These are phyloP conservation scores for Calcarius lapponicus DNA, from an alignment of 2,797 vertebrate genomes.

Conservation along the genomic window DNA sequence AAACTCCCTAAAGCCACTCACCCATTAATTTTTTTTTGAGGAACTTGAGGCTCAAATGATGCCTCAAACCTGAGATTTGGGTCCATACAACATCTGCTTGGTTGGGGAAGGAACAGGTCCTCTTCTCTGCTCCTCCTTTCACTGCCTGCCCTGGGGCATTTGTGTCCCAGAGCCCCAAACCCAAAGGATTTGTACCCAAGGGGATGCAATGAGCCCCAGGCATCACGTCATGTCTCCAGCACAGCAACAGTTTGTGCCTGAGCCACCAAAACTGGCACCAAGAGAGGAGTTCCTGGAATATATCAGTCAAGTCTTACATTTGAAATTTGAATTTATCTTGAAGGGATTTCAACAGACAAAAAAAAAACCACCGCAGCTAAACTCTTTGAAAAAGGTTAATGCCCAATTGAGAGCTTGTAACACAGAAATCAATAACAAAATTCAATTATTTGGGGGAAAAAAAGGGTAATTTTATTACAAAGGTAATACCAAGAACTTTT, in stretches of 20 bases:
- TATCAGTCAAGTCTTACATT: background rate
- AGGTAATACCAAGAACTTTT: background rate
- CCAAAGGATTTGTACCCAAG: background rate
- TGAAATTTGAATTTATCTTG: constrained; percentile 10
- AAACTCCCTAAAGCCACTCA: background rate
- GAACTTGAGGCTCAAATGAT: background rate
- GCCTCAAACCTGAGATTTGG: background rate
- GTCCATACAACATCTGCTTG: background rate
- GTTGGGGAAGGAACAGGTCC: background rate
- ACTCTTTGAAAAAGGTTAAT: constrained; percentile 29
- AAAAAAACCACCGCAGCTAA: background rate
- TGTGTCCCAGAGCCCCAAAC: background rate
- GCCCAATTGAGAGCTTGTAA: background rate
- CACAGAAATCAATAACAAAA: constrained; percentile 33
- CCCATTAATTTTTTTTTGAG: background rate
- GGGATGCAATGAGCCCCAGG: background rate
- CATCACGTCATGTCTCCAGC: background rate
- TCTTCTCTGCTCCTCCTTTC: background rate
- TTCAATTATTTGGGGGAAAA: background rate
- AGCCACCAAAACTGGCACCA: background rate
- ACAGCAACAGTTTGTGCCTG: background rate
- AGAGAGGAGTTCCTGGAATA: background rate
- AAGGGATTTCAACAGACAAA: background rate
- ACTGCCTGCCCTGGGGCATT: background rate
- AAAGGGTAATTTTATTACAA: constrained; percentile 30